Evolutionary conservation across 2,888 invertebrate species (phyloP).

Genomic region (Netelia virgata): DNA sequence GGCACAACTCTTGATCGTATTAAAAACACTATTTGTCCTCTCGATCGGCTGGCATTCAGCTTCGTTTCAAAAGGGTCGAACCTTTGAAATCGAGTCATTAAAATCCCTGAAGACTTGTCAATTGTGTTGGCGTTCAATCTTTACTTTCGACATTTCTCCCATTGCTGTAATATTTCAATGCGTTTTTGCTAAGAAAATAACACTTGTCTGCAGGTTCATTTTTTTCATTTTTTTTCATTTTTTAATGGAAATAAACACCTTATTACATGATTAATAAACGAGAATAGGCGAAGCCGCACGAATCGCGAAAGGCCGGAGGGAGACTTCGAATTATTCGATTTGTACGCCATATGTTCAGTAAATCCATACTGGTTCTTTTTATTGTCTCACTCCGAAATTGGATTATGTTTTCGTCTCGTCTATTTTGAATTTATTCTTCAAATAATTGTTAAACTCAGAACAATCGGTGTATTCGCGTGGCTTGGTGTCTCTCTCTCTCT

Average conservation of each 20-base stretch:
- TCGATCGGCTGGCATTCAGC: too few relatives aligned
- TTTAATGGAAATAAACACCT: constrained; percentile 76
- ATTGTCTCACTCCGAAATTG: constrained; percentile 22
- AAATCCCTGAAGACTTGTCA: too few relatives aligned
- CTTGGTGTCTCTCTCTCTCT: constrained; percentile 1
- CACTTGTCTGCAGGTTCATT: constrained; percentile 74
- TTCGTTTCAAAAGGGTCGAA: too few relatives aligned
- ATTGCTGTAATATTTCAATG: too few relatives aligned
- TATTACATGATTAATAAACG: constrained; percentile 74
- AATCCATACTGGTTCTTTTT: constrained; percentile 44
- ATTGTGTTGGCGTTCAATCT: too few relatives aligned
- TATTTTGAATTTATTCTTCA: constrained; percentile 19
- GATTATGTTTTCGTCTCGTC: constrained; percentile 1
- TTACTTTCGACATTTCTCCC: too few relatives aligned
- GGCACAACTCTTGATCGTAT: too few relatives aligned
- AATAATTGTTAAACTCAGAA: constrained; percentile 24
- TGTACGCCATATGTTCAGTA: constrained; percentile 70
- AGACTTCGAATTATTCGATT: constrained; percentile 47
- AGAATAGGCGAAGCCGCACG: constrained; percentile 66
- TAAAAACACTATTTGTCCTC: too few relatives aligned
- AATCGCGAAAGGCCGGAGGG: constrained; percentile 12
- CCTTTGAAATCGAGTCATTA: too few relatives aligned
- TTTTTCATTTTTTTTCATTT: constrained; percentile 43
- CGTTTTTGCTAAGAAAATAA: constrained; percentile 71
- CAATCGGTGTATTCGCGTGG: constrained; percentile 50